Evolutionary conservation across 1,140 invertebrate genomes (phyloP).

Genomic region (Apocrypta bakeri): DNA sequence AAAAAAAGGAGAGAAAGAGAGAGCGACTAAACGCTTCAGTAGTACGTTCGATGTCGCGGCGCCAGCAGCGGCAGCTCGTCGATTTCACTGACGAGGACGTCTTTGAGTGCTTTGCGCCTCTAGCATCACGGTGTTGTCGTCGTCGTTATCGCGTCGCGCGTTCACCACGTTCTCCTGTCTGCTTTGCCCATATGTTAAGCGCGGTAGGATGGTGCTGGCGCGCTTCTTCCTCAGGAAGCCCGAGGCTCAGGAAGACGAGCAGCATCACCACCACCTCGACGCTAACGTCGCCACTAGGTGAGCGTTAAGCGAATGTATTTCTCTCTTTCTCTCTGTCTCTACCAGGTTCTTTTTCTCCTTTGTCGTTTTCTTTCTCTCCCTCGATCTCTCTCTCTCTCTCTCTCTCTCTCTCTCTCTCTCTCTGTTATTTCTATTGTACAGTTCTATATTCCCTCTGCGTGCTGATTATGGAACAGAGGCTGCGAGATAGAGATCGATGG

Average conservation of each 20-base stretch:
- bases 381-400: not conserved
- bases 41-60: not conserved
- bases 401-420: not conserved
- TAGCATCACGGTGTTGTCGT: slow-evolving; percentile 42
- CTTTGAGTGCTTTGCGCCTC: too few species aligned
- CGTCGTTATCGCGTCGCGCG: slow-evolving; percentile 33
- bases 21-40: not conserved
- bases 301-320: slow-evolving; percentile 9
- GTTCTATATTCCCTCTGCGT: not conserved
- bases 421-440: not conserved
- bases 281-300: slow-evolving; percentile 54
- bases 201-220: slow-evolving; percentile 60
- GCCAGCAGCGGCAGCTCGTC: not conserved
- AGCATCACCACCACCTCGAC: slow-evolving; percentile 12
- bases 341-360: too few species aligned
- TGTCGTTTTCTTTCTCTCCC: not conserved
- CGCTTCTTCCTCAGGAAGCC: slow-evolving; percentile 56
- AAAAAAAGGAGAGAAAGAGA: slow-evolving; percentile 6
- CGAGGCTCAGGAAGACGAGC: slow-evolving; percentile 24
- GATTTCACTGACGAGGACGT: too few species aligned
- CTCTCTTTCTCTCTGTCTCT: not conserved
- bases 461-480: not conserved
- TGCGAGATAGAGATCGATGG: not conserved
- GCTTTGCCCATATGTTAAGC: slow-evolving; percentile 56
- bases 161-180: slow-evolving; percentile 37